Percentiles rank a stretch among this genome's conserved stretches.
phyloP scores from a whole-genome alignment of 2,888 invertebrate genomes.

The Polylopha cassiicola region DNA sequence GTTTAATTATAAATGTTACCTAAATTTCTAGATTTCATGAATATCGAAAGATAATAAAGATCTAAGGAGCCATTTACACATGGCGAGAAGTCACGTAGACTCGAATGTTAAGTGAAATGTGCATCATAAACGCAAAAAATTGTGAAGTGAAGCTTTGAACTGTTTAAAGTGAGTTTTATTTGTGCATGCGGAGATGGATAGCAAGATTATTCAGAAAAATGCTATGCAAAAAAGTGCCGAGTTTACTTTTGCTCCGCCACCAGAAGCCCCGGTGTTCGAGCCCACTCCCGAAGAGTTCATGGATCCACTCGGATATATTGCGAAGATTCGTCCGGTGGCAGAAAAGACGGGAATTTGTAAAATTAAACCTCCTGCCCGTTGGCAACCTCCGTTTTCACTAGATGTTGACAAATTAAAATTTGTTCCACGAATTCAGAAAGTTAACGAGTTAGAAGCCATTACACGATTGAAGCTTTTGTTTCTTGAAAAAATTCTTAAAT shows the following conservation, averaged over 20 bases:
- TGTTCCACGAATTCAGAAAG: conserved; percentile 73
- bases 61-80: conserved; percentile 72
- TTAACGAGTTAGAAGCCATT: conserved; percentile 80
- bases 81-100: conserved; percentile 74
- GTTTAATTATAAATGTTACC: too few species aligned
- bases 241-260: conserved; percentile 71
- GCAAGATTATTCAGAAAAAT: conserved; percentile 71
- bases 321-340: conserved; percentile 83
- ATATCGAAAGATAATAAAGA: conserved; percentile 20
- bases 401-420: conserved; percentile 81
- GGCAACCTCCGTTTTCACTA: conserved; percentile 88
- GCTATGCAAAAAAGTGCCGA: conserved; percentile 73
- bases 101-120: conserved; percentile 29
- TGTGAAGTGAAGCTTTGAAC: conserved; percentile 20
- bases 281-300: conserved; percentile 84
- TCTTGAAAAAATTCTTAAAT: conserved; percentile 83
- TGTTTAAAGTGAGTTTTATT: conserved; percentile 10
- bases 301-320: conserved; percentile 85
- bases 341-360: conserved; percentile 86
- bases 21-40: too few species aligned
- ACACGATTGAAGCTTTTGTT: conserved; percentile 85
- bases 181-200: conserved; percentile 51
- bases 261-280: conserved; percentile 83
- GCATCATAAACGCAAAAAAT: conserved; percentile 17
- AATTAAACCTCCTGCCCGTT: conserved; percentile 84